Conservation (phyloP, 2,888 invertebrate species). For the Zygogramma bicolorata region DNA sequence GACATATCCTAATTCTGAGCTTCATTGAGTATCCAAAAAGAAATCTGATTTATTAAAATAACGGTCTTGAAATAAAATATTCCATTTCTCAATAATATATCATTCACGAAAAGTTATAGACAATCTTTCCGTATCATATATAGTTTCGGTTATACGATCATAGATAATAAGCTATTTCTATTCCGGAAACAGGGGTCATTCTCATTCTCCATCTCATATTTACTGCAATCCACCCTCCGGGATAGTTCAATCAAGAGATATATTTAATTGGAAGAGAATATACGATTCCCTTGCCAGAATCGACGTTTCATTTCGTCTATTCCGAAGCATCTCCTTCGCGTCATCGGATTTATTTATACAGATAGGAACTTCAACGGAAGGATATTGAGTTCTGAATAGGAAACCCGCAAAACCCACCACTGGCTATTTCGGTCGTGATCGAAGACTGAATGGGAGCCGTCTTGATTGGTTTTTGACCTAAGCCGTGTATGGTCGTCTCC, state of each 20-base stretch:
- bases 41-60: no score
- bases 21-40: no score
- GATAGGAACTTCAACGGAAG: not conserved
- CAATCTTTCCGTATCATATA: not conserved
- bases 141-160: not conserved
- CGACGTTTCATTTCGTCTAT: not conserved
- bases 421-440: conserved; percentile 12
- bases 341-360: not conserved
- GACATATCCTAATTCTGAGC: no score
- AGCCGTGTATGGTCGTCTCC: not conserved
- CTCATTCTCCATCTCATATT: not conserved
- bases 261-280: not conserved
- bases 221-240: not conserved
- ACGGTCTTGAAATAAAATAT: no score
- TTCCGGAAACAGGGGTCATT: not conserved
- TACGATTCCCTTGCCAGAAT: not conserved
- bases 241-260: not conserved
- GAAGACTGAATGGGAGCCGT: not conserved
- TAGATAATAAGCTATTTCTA: not conserved
- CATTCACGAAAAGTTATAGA: no score
- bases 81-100: no score
- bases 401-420: not conserved
- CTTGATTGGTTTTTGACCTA: not conserved
- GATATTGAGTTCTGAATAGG: not conserved
- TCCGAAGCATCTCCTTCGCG: not conserved